Base-by-base conservation (phyloP, 2,113 vertebrate species). In the Chloebia gouldiae region DNA sequence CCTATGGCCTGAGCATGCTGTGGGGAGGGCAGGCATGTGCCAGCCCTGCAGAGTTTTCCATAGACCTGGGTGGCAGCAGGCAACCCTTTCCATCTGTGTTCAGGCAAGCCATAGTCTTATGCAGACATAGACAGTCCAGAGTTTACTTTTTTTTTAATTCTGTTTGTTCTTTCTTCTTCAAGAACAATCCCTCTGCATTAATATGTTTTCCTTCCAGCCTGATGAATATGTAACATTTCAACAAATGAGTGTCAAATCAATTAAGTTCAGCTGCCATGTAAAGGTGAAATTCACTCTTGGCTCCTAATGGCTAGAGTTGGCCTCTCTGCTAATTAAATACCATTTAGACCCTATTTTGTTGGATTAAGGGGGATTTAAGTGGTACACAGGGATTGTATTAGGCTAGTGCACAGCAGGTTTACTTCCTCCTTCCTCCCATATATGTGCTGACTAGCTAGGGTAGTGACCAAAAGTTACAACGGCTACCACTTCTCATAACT, bases 141-240 rank as follows among this genome's bases (percentile, higher is more conserved):
- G 45, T 10, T 66, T 33, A 23, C 24, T 1, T 5, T 22, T 42
- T 44, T 35, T 57, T 64, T 1, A 1, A 40, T 33, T n/a, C n/a
- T n/a, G n/a, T n/a, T 49, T 35, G 3, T 5, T 42, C 31, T 80
- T 72, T 53, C 25, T 71, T 44, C 53, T 49, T 40, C 28, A 49
- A 19, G 30, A 77, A 6, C 19, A 59, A 15, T 68, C 33, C 12
- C 13, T 63, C 42, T 73, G 40, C 27, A 16, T 70, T 57, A 57
- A 39, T 50, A 28, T 1, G 0, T 79, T 88, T 83, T 88, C 42
- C 25, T 66, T 86, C 39, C 56, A 73, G 25, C 45, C 47, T 86
- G 33, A 70, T 77, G 19, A 72, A 76, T 90, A 88, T 66, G 47
- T 69, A 96, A 71, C 51, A 37, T 59, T 91, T 71, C 51, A 71